Evolutionary conservation across 30 jellyfish, hydroid and myxozoan genomes (phyloP).

Genomic region (Clytia hemisphaerica): DNA sequence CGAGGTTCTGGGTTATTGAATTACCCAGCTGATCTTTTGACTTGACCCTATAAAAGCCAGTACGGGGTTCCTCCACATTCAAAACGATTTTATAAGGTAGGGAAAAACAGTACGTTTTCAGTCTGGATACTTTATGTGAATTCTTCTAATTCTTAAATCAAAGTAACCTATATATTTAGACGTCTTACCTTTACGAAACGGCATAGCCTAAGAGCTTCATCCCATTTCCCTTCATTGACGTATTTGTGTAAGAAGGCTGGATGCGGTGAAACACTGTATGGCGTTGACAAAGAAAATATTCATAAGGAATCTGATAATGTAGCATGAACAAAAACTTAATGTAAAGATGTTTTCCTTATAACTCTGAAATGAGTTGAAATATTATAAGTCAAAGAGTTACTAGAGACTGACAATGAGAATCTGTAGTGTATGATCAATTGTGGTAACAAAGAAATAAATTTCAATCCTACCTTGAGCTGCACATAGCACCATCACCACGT

Average conservation of each 20-base stretch:
- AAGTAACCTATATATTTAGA: too few species aligned
- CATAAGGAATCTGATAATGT: background rate
- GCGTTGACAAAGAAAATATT: background rate
- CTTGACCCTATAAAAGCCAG: too few species aligned
- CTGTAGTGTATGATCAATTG: too few species aligned
- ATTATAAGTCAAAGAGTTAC: background rate
- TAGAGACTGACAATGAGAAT: background rate
- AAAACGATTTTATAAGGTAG: too few species aligned
- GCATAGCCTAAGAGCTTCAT: constrained; percentile 90
- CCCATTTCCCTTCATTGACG: constrained; percentile 77
- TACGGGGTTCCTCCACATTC: too few species aligned
- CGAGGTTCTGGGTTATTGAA: too few species aligned
- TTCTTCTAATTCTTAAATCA: too few species aligned
- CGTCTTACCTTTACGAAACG: constrained; percentile 92
- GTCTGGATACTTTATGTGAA: too few species aligned
- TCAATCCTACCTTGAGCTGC: constrained; percentile 68
- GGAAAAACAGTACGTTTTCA: too few species aligned
- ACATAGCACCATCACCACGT: constrained; percentile 92
- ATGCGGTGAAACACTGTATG: constrained; percentile 83
- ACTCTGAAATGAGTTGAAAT: background rate
- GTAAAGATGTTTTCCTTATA: background rate
- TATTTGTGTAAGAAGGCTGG: constrained; percentile 86
- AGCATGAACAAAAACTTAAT: background rate
- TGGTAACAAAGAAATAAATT: background rate
- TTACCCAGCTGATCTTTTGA: too few species aligned